These are phyloP conservation scores for Apodemus speciosus DNA, from an alignment of 2,113 vertebrate genomes.

Conservation along the genomic window DNA sequence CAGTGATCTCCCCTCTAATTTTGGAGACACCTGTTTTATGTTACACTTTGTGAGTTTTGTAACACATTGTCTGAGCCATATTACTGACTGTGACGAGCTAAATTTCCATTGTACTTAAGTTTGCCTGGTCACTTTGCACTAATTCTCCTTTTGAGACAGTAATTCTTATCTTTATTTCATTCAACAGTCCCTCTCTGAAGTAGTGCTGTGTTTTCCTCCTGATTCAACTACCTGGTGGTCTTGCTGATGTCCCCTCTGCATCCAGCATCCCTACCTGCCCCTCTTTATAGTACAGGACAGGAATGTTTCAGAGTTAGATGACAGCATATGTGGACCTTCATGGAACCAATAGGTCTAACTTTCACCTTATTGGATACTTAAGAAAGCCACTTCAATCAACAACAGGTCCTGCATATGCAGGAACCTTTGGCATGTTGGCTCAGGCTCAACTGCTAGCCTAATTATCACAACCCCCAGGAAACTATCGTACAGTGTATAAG, in stretches of 20 bases:
- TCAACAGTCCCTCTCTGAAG: background rate
- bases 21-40: background rate
- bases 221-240: background rate
- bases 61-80: background rate
- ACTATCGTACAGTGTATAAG: background rate
- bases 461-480: background rate
- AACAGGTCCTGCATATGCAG: background rate
- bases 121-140: background rate
- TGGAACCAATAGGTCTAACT: background rate
- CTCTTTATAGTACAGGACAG: background rate
- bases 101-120: background rate
- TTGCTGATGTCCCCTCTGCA: background rate
- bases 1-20: background rate
- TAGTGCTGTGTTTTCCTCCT: background rate
- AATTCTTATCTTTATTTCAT: background rate
- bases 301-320: background rate
- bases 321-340: background rate
- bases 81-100: background rate
- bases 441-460: background rate
- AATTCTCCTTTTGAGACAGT: background rate
- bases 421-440: too few relatives aligned
- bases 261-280: rapidly evolving
- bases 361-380: background rate
- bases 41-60: background rate
- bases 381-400: background rate